Evolutionary conservation across 2,113 vertebrate species (phyloP).

Genomic region (Drymodes brunneopygia): DNA sequence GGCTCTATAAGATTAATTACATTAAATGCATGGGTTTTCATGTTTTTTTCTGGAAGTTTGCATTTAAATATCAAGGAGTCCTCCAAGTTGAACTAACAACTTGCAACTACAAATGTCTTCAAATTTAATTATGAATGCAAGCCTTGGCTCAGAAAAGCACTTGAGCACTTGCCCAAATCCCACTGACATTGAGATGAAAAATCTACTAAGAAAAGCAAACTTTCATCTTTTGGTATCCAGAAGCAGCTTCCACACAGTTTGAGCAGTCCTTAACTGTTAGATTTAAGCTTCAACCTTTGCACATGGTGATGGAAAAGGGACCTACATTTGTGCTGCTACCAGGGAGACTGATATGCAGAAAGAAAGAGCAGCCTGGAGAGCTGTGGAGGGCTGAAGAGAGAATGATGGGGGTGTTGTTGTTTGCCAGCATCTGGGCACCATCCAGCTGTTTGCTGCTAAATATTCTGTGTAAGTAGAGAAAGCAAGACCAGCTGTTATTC

Average conservation of each 20-base stretch:
- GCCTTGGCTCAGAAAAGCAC: not conserved
- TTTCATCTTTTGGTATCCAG: not conserved
- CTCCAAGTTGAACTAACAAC: not conserved
- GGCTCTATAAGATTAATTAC: not conserved
- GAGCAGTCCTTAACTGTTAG: not conserved
- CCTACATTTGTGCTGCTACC: not conserved
- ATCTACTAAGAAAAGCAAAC: not conserved
- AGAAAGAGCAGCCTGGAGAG: not conserved
- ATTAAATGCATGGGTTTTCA: not conserved
- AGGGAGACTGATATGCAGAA: not conserved
- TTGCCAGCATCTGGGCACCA: not conserved
- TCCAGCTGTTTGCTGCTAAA: not conserved
- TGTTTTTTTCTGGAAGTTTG: not conserved
- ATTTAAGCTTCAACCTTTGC: not conserved
- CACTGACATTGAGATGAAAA: not conserved
- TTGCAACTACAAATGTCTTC: not conserved
- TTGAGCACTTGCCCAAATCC: not conserved
- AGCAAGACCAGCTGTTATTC: not conserved
- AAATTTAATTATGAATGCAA: not conserved
- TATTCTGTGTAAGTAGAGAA: not conserved
- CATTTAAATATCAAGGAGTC: not conserved
- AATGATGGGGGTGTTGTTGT: fast-evolving
- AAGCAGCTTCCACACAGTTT: not conserved
- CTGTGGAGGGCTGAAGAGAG: not conserved
- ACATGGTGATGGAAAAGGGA: not conserved